Percentiles rank a stretch among this genome's conserved stretches.
Evolutionary conservation across 1,140 invertebrate species (phyloP).

Genomic region (Pentalonia nigronervosa): DNA sequence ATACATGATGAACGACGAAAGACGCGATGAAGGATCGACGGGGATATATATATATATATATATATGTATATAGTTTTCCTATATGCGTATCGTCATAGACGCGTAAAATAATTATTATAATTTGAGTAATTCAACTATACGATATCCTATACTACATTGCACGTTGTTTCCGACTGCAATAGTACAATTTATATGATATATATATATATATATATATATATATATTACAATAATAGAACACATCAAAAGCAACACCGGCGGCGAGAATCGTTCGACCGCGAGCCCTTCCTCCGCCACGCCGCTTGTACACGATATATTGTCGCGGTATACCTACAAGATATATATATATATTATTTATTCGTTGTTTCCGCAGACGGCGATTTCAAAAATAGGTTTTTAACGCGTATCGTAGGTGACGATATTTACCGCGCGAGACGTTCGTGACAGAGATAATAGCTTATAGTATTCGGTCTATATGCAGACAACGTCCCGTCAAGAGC

Average conservation of each 20-base stretch:
- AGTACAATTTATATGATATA: background rate
- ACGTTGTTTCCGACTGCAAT: background rate
- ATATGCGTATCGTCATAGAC: background rate
- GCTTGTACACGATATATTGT: background rate
- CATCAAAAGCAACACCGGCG: conserved; percentile 28
- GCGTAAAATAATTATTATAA: background rate
- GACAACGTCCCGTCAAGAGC: background rate
- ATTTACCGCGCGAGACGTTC: background rate
- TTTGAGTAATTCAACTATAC: background rate
- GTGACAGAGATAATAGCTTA: conserved; percentile 14
- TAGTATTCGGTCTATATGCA: background rate
- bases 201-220: background rate
- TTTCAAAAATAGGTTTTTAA: conserved; percentile 46
- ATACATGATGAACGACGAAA: background rate
- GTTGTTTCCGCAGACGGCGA: conserved; percentile 46
- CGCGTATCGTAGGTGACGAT: conserved; percentile 20
- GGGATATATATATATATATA: no score
- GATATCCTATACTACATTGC: background rate
- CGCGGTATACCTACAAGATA: background rate
- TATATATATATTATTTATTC: background rate
- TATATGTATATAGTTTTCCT: background rate
- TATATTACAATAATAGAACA: conserved; percentile 38
- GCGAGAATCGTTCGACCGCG: conserved; percentile 34
- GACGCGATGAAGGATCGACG: background rate
- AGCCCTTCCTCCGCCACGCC: background rate